These are phyloP conservation scores for Hippocampus guttulatus DNA, from an alignment of 2,113 vertebrate genomes.

Conservation along the genomic window DNA sequence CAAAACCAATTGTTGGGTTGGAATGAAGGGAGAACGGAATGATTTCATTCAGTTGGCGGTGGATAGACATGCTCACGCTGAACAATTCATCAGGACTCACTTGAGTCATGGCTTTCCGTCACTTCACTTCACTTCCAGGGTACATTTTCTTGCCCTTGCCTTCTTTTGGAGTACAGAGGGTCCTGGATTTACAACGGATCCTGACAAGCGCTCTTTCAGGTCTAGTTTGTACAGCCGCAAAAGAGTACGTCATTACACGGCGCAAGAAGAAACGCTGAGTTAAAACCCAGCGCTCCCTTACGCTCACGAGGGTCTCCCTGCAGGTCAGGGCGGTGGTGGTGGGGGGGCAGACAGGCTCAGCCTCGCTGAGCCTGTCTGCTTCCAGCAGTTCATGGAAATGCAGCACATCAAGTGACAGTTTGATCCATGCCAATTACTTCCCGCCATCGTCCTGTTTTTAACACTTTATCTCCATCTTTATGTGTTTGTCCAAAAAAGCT, in stretches of 20 bases:
- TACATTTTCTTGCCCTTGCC: too few relatives aligned
- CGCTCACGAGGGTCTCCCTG: constrained; percentile 49
- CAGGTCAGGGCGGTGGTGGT: constrained; percentile 16
- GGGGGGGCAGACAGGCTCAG: constrained; percentile 31
- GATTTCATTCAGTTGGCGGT: neutral
- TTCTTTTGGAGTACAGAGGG: too few relatives aligned
- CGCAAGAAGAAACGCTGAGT: too few relatives aligned
- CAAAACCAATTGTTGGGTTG: neutral
- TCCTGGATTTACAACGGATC: too few relatives aligned
- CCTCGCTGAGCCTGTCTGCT: constrained; percentile 64
- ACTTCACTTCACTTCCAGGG: too few relatives aligned
- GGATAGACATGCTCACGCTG: neutral
- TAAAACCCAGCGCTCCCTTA: constrained; percentile 50
- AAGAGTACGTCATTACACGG: too few relatives aligned
- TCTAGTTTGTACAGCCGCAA: too few relatives aligned
- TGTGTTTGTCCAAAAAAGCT: constrained; percentile 38
- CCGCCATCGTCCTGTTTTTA: constrained; percentile 35
- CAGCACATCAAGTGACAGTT: constrained; percentile 65
- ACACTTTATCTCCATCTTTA: constrained; percentile 22
- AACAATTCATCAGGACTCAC: too few relatives aligned
- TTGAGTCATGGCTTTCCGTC: too few relatives aligned
- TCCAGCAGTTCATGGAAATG: constrained; percentile 67
- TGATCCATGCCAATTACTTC: constrained; percentile 44
- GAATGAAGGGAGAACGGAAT: neutral
- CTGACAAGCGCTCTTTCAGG: too few relatives aligned